Evolutionary conservation across 2,797 vertebrate genomes (phyloP), one percentile per base, ranked within the genome.

Genomic region (Falco biarmicus): DNA sequence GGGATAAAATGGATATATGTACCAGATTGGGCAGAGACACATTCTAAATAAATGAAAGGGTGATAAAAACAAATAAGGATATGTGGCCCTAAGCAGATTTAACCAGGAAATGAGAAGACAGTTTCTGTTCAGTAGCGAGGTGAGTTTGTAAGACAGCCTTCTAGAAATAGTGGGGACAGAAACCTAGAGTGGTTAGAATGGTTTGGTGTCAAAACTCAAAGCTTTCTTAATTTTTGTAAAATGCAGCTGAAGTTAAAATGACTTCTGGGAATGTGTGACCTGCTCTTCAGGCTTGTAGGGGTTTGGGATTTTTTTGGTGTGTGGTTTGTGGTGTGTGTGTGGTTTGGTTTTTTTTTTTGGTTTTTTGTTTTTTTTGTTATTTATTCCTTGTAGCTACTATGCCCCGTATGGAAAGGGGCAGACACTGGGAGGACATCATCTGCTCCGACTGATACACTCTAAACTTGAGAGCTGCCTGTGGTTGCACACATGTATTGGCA

Each of bases 401-500:
- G 13, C 4, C 8, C 4, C 3, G 32, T 66, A 32, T 31, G 26
- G 43, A 71, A 80, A n/a, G 13, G 24, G 7, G 31, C 32, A 39
- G 51, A 69, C 37, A 9, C 28, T 48, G 34, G 32, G 26, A 71
- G 43, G 39, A 25, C 8, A 11, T 41, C 4, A 13, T n/a, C 48
- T 61, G 2, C 20, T 69, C 22, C 19, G 28, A 21, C 5, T 59
- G 60, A 14, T 31, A 28, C 14, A 4, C n/a, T 74, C 28, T 31
- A 10, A 57, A 63, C 20, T 18, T 39, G 25, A 74, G 51, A 25
- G 29, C 25, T 78, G 32, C 25, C 22, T 4, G 10, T 2, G 26
- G 29, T 54, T 10, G 21, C 13, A 20, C 6, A 22, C 2, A 2
- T 0, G 0, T 25, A 25, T 15, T 32, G 32, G 21, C 26, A 18